These are phyloP conservation scores for Eulithis testata DNA, from an alignment of 2,888 invertebrate genomes.

Conservation along the genomic window DNA sequence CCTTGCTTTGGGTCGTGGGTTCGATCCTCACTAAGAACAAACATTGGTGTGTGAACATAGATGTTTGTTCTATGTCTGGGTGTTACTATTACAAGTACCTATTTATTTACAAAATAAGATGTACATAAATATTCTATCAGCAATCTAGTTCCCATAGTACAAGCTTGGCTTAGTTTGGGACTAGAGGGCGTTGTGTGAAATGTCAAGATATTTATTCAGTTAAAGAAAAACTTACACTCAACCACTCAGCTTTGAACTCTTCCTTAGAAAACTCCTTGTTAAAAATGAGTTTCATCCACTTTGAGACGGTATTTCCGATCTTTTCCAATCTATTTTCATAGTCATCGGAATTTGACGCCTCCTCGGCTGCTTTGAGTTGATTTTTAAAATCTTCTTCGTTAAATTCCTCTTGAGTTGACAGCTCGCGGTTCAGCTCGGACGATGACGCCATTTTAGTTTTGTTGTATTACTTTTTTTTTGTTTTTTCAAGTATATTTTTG, in stretches of 20 bases:
- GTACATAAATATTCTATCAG: neutral
- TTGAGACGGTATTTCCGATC: slow-evolving; percentile 60
- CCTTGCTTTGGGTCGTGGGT: too few species aligned
- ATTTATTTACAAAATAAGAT: neutral
- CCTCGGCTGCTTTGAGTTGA: slow-evolving; percentile 54
- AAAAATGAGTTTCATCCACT: slow-evolving; percentile 72
- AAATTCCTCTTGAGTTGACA: slow-evolving; percentile 27
- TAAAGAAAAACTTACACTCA: slow-evolving; percentile 61
- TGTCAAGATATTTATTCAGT: neutral
- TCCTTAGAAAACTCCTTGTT: slow-evolving; percentile 56
- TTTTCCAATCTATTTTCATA: slow-evolving; percentile 58
- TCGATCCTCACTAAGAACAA: too few species aligned
- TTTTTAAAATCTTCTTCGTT: slow-evolving; percentile 29
- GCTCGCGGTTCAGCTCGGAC: slow-evolving; percentile 27
- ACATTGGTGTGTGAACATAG: too few species aligned
- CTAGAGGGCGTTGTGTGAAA: too few species aligned
- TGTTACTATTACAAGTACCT: neutral
- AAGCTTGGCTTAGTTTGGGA: too few species aligned
- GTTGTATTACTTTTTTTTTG: slow-evolving; percentile 20
- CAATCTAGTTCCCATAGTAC: neutral
- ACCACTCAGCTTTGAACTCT: slow-evolving; percentile 70
- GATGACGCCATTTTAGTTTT: slow-evolving; percentile 59
- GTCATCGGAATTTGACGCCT: slow-evolving; percentile 59
- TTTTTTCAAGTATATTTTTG: neutral
- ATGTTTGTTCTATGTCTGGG: too few species aligned